phyloP scores from a whole-genome alignment of 2,797 vertebrate species.

The Epinephelus awoara region DNA sequence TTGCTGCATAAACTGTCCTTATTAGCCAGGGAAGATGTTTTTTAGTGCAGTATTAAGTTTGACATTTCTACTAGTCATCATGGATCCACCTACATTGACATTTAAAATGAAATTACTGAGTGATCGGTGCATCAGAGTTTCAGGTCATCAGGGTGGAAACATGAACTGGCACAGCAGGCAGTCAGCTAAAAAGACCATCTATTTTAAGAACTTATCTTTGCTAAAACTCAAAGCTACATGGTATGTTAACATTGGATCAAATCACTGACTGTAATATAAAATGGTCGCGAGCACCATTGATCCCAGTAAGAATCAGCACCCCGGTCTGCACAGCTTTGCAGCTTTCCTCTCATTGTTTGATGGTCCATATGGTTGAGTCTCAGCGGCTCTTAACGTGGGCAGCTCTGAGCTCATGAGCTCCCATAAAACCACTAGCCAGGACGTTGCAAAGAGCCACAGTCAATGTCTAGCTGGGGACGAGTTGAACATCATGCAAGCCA shows the following conservation, averaged over 20 bases:
- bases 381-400: conserved; percentile 16
- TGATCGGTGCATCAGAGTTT: conserved; percentile 16
- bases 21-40: conserved; percentile 19
- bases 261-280: not conserved
- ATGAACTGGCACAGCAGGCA: conserved; percentile 1
- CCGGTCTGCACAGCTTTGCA: conserved; percentile 12
- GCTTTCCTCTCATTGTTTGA: conserved; percentile 28
- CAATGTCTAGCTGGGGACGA: conserved; percentile 6
- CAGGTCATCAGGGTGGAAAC: conserved; percentile 13
- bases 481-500: not conserved
- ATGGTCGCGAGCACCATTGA: not conserved
- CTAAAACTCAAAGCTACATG: not conserved
- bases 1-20: conserved; percentile 8
- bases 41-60: conserved; percentile 34
- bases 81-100: conserved; percentile 32
- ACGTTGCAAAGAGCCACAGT: conserved; percentile 21
- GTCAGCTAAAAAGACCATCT: not conserved
- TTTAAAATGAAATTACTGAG: conserved; percentile 42
- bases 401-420: conserved; percentile 19
- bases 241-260: not conserved
- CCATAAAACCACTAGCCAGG: conserved; percentile 21
- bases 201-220: not conserved
- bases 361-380: conserved; percentile 40
- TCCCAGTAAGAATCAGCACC: conserved; percentile 20
- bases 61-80: conserved; percentile 37